Evolutionary conservation across 2,888 invertebrate genomes (phyloP).

Genomic region (Hemaris fuciformis): DNA sequence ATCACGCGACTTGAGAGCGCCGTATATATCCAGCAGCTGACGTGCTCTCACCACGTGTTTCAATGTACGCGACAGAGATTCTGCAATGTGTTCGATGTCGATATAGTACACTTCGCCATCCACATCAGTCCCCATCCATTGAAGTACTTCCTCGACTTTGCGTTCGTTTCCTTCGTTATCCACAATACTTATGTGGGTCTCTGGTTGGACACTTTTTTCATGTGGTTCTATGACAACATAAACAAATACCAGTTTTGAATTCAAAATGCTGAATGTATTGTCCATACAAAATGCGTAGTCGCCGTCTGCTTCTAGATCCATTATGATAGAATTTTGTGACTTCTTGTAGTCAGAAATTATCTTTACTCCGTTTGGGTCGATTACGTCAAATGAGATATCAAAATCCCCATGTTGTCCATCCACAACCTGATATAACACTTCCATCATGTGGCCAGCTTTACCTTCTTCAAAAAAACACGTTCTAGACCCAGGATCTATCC

Average conservation of each 20-base stretch:
- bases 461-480: constrained; percentile 66
- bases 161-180: constrained; percentile 48
- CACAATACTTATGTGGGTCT: constrained; percentile 35
- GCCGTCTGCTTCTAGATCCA: constrained; percentile 82
- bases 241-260: constrained; percentile 90
- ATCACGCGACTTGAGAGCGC: constrained; percentile 90
- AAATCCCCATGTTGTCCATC: constrained; percentile 92
- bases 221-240: constrained; percentile 86
- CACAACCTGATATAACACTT: constrained; percentile 80
- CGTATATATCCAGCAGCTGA: constrained; percentile 84
- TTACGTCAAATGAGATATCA: constrained; percentile 89
- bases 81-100: constrained; percentile 80
- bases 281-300: constrained; percentile 93
- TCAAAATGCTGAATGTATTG: constrained; percentile 90
- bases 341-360: constrained; percentile 85
- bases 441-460: constrained; percentile 60
- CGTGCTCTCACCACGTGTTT: constrained; percentile 83
- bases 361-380: constrained; percentile 83
- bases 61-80: constrained; percentile 84
- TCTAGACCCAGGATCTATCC: constrained; percentile 60
- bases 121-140: constrained; percentile 56
- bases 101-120: constrained; percentile 54
- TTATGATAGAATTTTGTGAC: constrained; percentile 84
- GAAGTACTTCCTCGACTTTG: constrained; percentile 56
- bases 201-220: constrained; percentile 57